Conservation (phyloP, 23 tunicate genomes). For the Botrylloides violaceus region DNA sequence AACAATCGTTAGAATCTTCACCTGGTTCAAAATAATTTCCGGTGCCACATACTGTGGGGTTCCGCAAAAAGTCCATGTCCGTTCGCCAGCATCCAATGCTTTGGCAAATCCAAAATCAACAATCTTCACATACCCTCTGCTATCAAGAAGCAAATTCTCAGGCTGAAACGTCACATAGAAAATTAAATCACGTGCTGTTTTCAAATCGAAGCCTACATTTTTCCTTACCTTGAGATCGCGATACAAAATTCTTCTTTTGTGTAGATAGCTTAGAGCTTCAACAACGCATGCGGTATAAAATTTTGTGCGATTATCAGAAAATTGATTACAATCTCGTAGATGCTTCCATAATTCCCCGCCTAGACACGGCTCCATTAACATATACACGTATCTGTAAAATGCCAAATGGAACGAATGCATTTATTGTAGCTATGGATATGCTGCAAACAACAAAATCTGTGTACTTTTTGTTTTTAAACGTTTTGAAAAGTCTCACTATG, state of each 20-base stretch:
- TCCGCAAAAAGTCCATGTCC: slow-evolving; percentile 99
- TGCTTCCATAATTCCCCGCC: slow-evolving; percentile 97
- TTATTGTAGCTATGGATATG: not conserved
- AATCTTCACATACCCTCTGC: slow-evolving; percentile 80
- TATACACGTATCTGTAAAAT: slow-evolving; percentile 71
- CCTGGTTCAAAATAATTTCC: slow-evolving; percentile 93
- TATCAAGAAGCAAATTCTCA: slow-evolving; percentile 90
- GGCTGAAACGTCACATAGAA: slow-evolving; percentile 39
- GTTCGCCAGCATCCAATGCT: slow-evolving; percentile 65
- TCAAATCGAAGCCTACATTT: not conserved
- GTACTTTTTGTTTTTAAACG: slow-evolving; percentile 68
- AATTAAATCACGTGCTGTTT: not conserved
- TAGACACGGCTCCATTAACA: slow-evolving; percentile 92
- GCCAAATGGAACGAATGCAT: not conserved
- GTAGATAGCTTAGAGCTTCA: slow-evolving; percentile 93
- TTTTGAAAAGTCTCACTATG: slow-evolving; percentile 68
- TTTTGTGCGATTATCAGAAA: slow-evolving; percentile 59
- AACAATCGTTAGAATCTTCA: too few relatives aligned
- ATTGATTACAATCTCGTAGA: slow-evolving; percentile 59
- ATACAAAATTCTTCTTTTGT: slow-evolving; percentile 64
- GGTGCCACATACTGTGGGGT: slow-evolving; percentile 99
- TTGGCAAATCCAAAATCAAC: slow-evolving; percentile 99
- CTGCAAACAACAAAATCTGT: not conserved
- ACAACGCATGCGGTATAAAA: slow-evolving; percentile 96
- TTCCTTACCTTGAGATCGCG: slow-evolving; percentile 69